Conservation (phyloP, 2,888 invertebrate species). For the Siphlonurus alternatus region DNA sequence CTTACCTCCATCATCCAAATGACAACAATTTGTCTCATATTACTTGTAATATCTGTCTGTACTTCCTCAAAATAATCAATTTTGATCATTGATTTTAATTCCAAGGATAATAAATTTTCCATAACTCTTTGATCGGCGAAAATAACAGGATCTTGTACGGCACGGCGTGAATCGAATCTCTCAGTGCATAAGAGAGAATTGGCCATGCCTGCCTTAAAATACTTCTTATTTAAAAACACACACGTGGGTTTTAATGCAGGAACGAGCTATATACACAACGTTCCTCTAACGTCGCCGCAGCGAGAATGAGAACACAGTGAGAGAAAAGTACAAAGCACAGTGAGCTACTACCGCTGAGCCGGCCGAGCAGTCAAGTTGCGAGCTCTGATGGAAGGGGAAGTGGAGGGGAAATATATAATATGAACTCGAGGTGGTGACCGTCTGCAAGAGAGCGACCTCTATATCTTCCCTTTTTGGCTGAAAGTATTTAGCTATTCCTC, state of each 20-base stretch:
- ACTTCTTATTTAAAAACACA: not conserved
- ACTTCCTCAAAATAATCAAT: not conserved
- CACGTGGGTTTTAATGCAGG: not conserved
- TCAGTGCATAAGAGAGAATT: not conserved
- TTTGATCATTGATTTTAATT: not conserved
- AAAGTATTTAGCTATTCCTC: no score
- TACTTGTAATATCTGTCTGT: not conserved
- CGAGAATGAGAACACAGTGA: not conserved
- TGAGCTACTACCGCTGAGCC: not conserved
- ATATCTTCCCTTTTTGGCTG: no score
- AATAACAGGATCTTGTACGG: not conserved
- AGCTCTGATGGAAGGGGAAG: not conserved
- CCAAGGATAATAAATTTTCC: not conserved
- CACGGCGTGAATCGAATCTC: not conserved
- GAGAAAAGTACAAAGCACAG: not conserved
- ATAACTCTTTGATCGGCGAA: not conserved
- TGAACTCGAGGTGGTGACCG: no score
- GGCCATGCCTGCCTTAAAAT: not conserved
- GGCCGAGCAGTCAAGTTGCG: not conserved
- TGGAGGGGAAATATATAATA: no score
- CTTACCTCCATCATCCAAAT: conserved; percentile 1
- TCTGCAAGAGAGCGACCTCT: no score
- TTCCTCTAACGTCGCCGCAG: not conserved
- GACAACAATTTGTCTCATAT: not conserved
- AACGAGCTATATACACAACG: not conserved